Evolutionary conservation across 2,113 vertebrate species (phyloP).

Genomic region (Seriola quinqueradiata): DNA sequence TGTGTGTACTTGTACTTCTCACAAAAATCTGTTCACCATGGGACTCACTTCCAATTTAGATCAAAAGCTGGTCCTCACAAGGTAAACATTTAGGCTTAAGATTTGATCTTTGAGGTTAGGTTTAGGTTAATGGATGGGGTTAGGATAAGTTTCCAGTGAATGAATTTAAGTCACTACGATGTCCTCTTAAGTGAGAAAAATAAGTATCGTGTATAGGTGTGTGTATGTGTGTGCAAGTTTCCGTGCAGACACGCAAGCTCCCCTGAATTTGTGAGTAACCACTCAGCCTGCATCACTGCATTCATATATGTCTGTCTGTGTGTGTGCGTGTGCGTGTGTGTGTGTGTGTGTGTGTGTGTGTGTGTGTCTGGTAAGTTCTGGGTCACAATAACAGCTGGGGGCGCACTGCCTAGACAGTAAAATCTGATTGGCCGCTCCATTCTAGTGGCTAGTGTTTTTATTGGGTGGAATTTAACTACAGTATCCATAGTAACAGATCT

Average conservation of each 20-base stretch:
- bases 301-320: constrained; percentile 33
- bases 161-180: not conserved
- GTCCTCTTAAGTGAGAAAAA: not conserved
- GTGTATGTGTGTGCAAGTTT: constrained; percentile 25
- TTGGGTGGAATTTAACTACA: constrained; percentile 73
- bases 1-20: constrained; percentile 4
- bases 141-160: not conserved
- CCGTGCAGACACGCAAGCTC: constrained; percentile 62
- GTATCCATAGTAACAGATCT: constrained; percentile 77
- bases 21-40: constrained; percentile 10
- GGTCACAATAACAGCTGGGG: constrained; percentile 82
- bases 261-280: constrained; percentile 51
- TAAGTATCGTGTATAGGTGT: not conserved
- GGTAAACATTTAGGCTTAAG: not conserved
- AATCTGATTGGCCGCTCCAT: constrained; percentile 67
- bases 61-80: constrained; percentile 1
- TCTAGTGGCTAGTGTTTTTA: constrained; percentile 18
- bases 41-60: constrained; percentile 10
- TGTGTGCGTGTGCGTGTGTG: constrained; percentile 49
- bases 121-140: not conserved
- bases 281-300: constrained; percentile 55
- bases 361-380: constrained; percentile 69
- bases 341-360: constrained; percentile 43
- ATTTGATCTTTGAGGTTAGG: not conserved
- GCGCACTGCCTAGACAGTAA: constrained; percentile 65